These are phyloP conservation scores for Protobothrops mucrosquamatus DNA, from an alignment of 2,113 vertebrate species.

Conservation along the genomic window DNA sequence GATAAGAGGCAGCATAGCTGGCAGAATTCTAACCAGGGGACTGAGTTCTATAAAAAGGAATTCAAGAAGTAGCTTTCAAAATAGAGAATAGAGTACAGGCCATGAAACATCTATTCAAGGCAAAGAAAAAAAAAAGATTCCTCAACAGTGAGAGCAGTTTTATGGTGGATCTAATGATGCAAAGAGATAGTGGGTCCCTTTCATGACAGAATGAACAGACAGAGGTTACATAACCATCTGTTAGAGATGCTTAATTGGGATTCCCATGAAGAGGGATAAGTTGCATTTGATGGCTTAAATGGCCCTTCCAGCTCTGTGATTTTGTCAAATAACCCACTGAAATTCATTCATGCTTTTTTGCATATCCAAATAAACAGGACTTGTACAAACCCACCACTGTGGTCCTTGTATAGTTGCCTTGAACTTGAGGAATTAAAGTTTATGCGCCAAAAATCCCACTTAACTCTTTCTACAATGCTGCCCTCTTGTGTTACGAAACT, in stretches of 20 bases:
- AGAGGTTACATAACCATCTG: not conserved
- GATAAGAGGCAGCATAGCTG: not conserved
- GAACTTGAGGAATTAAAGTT: not conserved
- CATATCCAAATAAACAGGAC: not conserved
- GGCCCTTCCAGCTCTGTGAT: not conserved
- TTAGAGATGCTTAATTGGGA: not conserved
- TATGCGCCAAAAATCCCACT: not conserved
- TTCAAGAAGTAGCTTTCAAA: not conserved
- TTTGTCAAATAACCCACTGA: not conserved
- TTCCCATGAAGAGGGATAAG: not conserved
- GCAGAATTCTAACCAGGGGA: not conserved
- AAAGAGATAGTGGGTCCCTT: not conserved
- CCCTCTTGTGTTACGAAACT: slow-evolving; percentile 61
- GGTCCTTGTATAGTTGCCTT: not conserved
- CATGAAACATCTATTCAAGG: not conserved
- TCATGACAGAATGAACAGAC: not conserved
- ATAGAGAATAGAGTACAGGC: not conserved
- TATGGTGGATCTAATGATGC: not conserved
- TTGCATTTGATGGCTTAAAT: not conserved
- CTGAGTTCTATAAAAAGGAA: not conserved
- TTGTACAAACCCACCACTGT: not conserved
- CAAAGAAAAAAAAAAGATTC: not conserved
- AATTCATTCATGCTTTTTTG: not conserved
- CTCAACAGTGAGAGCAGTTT: not conserved
- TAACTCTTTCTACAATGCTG: slow-evolving; percentile 49